These are phyloP conservation scores for Dromaius novaehollandiae DNA, from an alignment of 2,113 vertebrate species.

Conservation along the genomic window DNA sequence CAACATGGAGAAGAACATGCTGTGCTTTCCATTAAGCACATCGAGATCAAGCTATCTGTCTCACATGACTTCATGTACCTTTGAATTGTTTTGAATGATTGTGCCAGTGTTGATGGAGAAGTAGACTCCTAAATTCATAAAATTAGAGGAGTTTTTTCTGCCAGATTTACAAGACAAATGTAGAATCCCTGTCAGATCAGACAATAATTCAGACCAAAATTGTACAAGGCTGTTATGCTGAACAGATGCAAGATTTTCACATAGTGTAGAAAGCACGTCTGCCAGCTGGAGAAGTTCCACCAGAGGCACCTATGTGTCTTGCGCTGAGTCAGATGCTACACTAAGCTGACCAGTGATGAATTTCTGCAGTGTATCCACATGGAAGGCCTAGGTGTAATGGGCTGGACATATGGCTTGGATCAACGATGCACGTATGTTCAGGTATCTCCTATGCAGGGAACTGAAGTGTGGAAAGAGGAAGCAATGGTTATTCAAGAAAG, in stretches of 20 bases:
- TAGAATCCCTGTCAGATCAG: background rate
- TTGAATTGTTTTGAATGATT: background rate
- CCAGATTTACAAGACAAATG: background rate
- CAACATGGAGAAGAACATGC: background rate
- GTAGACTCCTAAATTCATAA: background rate
- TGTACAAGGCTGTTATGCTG: background rate
- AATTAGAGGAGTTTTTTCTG: background rate
- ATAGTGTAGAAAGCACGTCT: background rate
- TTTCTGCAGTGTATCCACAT: conserved; percentile 38
- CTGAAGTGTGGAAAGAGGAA: conserved; percentile 62
- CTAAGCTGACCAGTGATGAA: conserved; percentile 58
- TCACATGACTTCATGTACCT: background rate
- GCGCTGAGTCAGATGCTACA: conserved; percentile 41
- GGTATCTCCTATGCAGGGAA: conserved; percentile 47
- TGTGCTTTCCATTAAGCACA: background rate
- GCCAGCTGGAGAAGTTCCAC: conserved; percentile 65
- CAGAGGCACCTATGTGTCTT: conserved; percentile 42
- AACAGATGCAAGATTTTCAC: conserved; percentile 19
- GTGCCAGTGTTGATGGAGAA: background rate
- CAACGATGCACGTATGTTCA: conserved; percentile 57
- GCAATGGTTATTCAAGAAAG: conserved; percentile 56
- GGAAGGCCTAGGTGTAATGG: conserved; percentile 57
- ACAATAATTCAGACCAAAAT: background rate
- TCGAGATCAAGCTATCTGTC: background rate
- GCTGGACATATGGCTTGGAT: conserved; percentile 66